These are phyloP conservation scores for Pyrochroa serraticornis DNA, from an alignment of 2,888 invertebrate species.

Conservation along the genomic window DNA sequence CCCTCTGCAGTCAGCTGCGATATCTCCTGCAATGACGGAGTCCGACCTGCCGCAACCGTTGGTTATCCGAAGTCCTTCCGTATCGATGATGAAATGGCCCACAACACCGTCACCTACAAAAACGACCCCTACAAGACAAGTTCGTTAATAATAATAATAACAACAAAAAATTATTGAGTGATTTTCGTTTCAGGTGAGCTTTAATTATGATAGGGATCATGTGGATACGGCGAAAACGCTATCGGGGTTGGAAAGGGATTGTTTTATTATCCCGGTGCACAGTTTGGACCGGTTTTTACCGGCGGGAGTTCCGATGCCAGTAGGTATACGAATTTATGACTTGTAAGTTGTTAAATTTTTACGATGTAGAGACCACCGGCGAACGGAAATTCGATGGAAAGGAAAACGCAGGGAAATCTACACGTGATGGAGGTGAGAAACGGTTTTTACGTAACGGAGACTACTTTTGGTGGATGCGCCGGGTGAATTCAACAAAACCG, in stretches of 20 bases:
- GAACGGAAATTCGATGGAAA: slow-evolving; percentile 46
- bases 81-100: slow-evolving; percentile 66
- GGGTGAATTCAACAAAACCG: no score
- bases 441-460: background rate
- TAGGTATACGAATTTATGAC: slow-evolving; percentile 44
- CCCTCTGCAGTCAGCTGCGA: slow-evolving; percentile 61
- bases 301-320: slow-evolving; percentile 82
- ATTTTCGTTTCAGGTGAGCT: slow-evolving; percentile 44
- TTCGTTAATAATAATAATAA: slow-evolving; percentile 35
- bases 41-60: slow-evolving; percentile 74
- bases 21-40: slow-evolving; percentile 64
- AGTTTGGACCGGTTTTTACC: slow-evolving; percentile 87
- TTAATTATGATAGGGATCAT: slow-evolving; percentile 49
- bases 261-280: slow-evolving; percentile 91
- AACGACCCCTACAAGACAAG: slow-evolving; percentile 58
- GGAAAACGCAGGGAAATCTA: slow-evolving; percentile 50
- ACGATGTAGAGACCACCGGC: slow-evolving; percentile 50
- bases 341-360: slow-evolving; percentile 5
- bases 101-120: slow-evolving; percentile 56
- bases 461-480: no score
- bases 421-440: slow-evolving; percentile 55
- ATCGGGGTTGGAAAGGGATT: slow-evolving; percentile 84
- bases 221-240: slow-evolving; percentile 65
- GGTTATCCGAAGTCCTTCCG: slow-evolving; percentile 71
- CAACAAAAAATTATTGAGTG: background rate